Conservation (phyloP, 2,113 vertebrate genomes). For the Mobula hypostoma region DNA sequence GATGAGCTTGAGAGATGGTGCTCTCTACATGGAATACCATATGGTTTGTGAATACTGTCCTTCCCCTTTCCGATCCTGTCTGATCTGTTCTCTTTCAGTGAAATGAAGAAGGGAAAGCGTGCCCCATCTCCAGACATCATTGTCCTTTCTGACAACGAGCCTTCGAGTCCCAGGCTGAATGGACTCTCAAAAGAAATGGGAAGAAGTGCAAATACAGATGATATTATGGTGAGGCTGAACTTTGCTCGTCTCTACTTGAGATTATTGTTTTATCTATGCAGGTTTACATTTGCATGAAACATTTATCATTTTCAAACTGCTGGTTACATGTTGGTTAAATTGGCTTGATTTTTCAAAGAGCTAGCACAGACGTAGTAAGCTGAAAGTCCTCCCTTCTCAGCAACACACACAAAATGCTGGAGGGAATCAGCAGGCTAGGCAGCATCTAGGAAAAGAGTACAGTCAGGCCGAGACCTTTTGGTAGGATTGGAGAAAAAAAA, state of each 20-base stretch:
- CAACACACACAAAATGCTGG: no score
- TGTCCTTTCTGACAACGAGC: slow-evolving; percentile 85
- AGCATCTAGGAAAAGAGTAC: no score
- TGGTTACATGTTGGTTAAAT: neutral
- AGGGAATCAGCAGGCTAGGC: no score
- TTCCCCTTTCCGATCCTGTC: neutral
- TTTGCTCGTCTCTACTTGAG: neutral
- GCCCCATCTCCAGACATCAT: slow-evolving; percentile 82
- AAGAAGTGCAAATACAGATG: slow-evolving; percentile 75
- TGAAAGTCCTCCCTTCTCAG: neutral
- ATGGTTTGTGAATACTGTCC: neutral
- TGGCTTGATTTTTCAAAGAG: neutral
- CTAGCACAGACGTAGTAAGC: neutral
- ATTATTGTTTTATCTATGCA: neutral
- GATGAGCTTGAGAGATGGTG: neutral
- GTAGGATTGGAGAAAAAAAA: no score
- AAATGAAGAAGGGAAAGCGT: slow-evolving; percentile 71
- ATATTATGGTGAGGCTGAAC: slow-evolving; percentile 71
- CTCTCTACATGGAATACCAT: neutral
- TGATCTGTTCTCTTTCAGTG: slow-evolving; percentile 51
- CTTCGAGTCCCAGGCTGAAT: slow-evolving; percentile 81
- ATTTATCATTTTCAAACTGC: neutral
- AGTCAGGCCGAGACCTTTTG: no score
- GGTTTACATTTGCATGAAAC: neutral
- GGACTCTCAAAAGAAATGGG: slow-evolving; percentile 65